phyloP scores from a whole-genome alignment of 2,797 vertebrate genomes.

The Sternarchorhynchus goeldii region DNA sequence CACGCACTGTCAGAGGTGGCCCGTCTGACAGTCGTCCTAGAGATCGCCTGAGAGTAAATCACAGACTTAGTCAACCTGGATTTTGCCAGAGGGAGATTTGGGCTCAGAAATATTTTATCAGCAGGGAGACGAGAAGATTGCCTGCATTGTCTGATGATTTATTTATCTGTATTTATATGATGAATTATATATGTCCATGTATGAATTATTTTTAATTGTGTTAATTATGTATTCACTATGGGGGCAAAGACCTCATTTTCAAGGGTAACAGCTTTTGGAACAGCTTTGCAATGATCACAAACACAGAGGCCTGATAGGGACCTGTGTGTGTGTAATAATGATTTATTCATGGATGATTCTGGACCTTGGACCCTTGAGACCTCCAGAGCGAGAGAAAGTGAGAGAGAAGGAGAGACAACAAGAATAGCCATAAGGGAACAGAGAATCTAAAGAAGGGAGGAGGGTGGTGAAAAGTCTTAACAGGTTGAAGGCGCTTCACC shows the following conservation, averaged over 20 bases:
- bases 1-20: constrained; percentile 61
- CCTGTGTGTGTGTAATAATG: constrained; percentile 45
- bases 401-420: constrained; percentile 32
- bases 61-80: constrained; percentile 22
- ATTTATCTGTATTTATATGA: constrained; percentile 55
- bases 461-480: constrained; percentile 25
- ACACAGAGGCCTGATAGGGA: constrained; percentile 64
- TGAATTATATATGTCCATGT: constrained; percentile 58
- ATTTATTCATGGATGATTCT: constrained; percentile 53
- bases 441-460: constrained; percentile 23
- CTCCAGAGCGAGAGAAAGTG: constrained; percentile 7
- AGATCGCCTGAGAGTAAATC: constrained; percentile 30
- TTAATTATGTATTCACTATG: constrained; percentile 49
- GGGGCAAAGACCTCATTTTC: constrained; percentile 59
- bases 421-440: constrained; percentile 32
- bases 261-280: constrained; percentile 72
- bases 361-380: constrained; percentile 50
- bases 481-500: background rate
- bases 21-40: background rate
- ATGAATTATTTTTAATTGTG: constrained; percentile 50
- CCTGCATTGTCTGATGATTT: constrained; percentile 53
- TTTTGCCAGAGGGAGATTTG: constrained; percentile 25
- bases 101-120: constrained; percentile 42
- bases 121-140: constrained; percentile 29
- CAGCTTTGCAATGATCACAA: constrained; percentile 78